A percentile compares a stretch with the other conserved stretches of the same genome.
Evolutionary conservation across 2,113 vertebrate genomes (phyloP).

Genomic region (Panthera uncia): DNA sequence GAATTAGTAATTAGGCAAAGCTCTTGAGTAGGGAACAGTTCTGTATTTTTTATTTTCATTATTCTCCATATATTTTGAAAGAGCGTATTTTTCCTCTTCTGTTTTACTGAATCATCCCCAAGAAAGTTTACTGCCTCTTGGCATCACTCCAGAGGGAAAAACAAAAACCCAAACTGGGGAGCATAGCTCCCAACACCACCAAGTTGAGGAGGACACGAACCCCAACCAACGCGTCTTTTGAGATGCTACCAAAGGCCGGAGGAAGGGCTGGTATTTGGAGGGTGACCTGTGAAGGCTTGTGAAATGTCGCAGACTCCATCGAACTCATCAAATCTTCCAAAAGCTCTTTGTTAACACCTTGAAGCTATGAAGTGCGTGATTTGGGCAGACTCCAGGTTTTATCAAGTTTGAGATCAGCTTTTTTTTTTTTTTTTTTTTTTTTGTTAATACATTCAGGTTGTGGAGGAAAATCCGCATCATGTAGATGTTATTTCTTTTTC

Average conservation of each 20-base stretch:
- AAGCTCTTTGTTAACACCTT: conserved; percentile 49
- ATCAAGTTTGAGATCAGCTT: conserved; percentile 38
- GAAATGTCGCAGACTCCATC: conserved; percentile 9
- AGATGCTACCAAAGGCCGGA: neutral
- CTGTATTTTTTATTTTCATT: neutral
- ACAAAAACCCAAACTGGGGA: neutral
- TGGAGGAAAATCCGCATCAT: conserved; percentile 46
- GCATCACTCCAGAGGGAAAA: neutral
- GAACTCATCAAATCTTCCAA: conserved; percentile 34
- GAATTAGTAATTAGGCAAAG: conserved; percentile 15
- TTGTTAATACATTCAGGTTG: conserved; percentile 32
- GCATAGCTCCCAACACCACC: too few species aligned
- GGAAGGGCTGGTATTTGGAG: neutral
- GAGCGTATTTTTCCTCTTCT: neutral
- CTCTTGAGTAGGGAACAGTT: neutral
- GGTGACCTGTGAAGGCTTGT: conserved; percentile 59
- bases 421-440: neutral
- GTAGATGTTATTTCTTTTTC: conserved; percentile 46
- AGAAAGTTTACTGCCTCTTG: neutral
- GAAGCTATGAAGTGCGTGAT: conserved; percentile 27
- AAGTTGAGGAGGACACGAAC: too few species aligned
- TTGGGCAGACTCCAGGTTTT: conserved; percentile 63
- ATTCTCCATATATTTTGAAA: neutral
- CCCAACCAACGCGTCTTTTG: neutral
- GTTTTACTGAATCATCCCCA: neutral